Percentiles rank a stretch among this genome's conserved stretches.
Conservation (phyloP, 2,113 vertebrate genomes). For the Istiophorus platypterus region DNA sequence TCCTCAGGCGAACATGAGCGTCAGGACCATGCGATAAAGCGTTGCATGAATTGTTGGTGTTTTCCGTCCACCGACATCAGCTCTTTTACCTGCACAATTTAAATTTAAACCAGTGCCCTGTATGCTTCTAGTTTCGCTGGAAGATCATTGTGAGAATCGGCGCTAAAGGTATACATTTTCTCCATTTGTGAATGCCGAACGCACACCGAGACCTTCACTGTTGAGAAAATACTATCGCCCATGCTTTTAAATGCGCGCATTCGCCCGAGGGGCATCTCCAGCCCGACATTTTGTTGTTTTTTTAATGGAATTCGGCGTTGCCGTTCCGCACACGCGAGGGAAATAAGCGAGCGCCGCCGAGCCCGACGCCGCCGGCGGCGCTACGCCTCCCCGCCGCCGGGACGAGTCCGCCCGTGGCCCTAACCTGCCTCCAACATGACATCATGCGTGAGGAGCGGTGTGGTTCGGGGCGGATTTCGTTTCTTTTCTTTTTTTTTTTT, state of each 20-base stretch:
- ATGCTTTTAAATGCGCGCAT: accelerated
- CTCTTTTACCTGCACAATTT: accelerated
- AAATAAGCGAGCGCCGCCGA: conserved; percentile 1
- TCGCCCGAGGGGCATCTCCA: not conserved
- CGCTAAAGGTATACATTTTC: not conserved
- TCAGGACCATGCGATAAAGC: not conserved
- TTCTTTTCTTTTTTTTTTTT: not conserved
- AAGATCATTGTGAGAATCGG: not conserved
- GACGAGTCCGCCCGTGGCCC: conserved; percentile 42
- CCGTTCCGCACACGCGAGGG: conserved; percentile 7
- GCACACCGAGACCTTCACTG: accelerated
- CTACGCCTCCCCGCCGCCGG: conserved; percentile 25
- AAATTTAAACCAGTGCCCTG: too few relatives aligned
- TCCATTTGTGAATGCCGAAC: conserved; percentile 6
- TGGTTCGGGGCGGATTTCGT: conserved; percentile 22
- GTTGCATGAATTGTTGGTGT: not conserved
- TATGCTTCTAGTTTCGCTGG: not conserved
- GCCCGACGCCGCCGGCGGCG: not conserved
- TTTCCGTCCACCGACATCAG: not conserved
- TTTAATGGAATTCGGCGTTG: not conserved
- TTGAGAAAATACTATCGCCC: accelerated
- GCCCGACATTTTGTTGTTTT: too few relatives aligned
- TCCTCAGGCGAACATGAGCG: conserved; percentile 33
- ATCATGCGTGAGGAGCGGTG: conserved; percentile 64
- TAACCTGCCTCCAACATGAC: conserved; percentile 67